These are phyloP conservation scores for Oscheius sp. DNA, from an alignment of 2,888 invertebrate genomes.

Conservation along the genomic window DNA sequence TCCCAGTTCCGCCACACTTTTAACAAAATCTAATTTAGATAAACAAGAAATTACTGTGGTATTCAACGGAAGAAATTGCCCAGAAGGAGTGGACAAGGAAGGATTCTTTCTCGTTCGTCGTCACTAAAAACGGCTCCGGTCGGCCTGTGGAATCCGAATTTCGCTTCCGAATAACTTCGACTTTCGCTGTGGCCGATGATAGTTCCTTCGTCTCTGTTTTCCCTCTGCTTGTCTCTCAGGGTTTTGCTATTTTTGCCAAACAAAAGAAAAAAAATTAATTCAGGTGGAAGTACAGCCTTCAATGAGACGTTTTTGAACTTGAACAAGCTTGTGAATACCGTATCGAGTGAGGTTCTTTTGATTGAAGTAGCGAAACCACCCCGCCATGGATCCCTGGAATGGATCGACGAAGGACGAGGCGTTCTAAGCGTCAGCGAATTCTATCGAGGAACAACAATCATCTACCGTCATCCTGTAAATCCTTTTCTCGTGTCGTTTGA, in stretches of 20 bases:
- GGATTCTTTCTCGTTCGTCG: constrained; percentile 48
- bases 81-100: constrained; percentile 53
- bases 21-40: constrained; percentile 34
- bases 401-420: constrained; percentile 43
- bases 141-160: constrained; percentile 38
- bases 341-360: constrained; percentile 47
- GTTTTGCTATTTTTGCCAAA: neutral
- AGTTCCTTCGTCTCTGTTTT: constrained; percentile 47
- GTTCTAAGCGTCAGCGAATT: constrained; percentile 50
- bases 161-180: constrained; percentile 60
- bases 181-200: constrained; percentile 57
- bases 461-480: constrained; percentile 45
- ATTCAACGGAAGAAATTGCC: constrained; percentile 38
- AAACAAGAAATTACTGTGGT: constrained; percentile 47
- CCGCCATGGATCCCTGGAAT: constrained; percentile 42
- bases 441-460: constrained; percentile 40
- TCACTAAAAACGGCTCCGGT: constrained; percentile 43
- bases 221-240: constrained; percentile 46
- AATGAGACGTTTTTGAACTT: constrained; percentile 58
- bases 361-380: constrained; percentile 51
- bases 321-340: constrained; percentile 39
- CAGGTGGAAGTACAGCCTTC: constrained; percentile 57
- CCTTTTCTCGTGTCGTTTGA: neutral
- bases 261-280: neutral
- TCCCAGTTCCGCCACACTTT: neutral